Percentiles rank a stretch among this genome's conserved stretches.
Conservation (phyloP, 2,888 invertebrate genomes). For the Catocala fraxini region DNA sequence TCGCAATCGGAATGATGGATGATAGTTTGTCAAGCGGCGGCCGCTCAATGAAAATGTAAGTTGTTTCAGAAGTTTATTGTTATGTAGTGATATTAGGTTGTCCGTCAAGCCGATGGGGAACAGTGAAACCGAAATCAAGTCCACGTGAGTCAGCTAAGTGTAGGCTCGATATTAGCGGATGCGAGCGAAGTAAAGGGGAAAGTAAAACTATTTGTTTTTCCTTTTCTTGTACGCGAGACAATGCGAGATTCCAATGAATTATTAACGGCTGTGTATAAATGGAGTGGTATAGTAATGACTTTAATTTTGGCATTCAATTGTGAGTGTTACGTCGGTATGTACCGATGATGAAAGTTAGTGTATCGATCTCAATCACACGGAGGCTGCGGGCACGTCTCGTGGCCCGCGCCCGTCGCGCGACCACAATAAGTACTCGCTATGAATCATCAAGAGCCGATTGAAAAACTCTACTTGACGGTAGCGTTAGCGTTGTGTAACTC, state of each 20-base stretch:
- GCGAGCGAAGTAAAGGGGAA: constrained; percentile 82
- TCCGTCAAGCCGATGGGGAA: constrained; percentile 68
- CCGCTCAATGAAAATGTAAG: constrained; percentile 55
- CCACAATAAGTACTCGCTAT: constrained; percentile 58
- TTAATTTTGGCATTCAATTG: constrained; percentile 68
- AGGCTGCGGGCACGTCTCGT: constrained; percentile 61
- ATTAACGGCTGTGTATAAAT: constrained; percentile 45
- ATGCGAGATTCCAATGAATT: constrained; percentile 61
- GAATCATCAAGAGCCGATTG: constrained; percentile 74
- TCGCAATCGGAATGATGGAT: constrained; percentile 55
- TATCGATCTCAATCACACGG: constrained; percentile 70
- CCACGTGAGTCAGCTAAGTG: constrained; percentile 81
- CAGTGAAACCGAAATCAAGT: constrained; percentile 82
- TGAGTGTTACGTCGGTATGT: constrained; percentile 68
- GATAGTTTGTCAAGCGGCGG: constrained; percentile 36
- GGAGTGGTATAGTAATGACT: constrained; percentile 62
- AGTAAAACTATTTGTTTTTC: constrained; percentile 85
- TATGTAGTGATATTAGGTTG: constrained; percentile 51
- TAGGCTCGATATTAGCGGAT: constrained; percentile 80
- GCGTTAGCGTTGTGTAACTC: constrained; percentile 74
- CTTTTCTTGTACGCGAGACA: constrained; percentile 70
- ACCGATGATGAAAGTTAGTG: constrained; percentile 76
- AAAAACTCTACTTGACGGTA: constrained; percentile 75
- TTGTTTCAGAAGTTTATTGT: constrained; percentile 50
- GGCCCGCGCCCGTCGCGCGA: constrained; percentile 28